Evolutionary conservation across 2,888 invertebrate species (phyloP), one percentile per base, ranked within the genome.

Genomic region (Caenorhabditis auriculariae): DNA sequence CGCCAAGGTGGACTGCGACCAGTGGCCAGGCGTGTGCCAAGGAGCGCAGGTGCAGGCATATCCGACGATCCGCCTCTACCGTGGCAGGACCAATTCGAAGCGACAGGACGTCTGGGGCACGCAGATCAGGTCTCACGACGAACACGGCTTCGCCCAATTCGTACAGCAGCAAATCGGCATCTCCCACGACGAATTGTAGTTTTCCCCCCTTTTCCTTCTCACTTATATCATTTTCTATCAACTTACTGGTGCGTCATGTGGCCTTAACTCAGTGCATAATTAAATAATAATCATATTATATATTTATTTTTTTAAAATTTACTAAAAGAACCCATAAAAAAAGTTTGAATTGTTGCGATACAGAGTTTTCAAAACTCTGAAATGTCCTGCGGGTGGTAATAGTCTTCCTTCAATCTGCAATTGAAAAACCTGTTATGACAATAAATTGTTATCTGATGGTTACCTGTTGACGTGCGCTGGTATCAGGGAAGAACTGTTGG

Each of bases 1-100:
- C 54, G 88, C 86, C 2, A 88, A 88, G 82, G 82, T 89, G 3
- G 87, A 89, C 82, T 89, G 89, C 80, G 87, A 88, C 66, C 78
- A 78, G 6, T 82, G 86, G 70, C 82, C 83, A 4, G 65, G 81
- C 9, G 82, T 87, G 29, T 88, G 88, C 76, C 83, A 84, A 29
- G 81, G 83, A 59, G 85, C 86, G 27, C 43, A 64, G 55, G 54
- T 88, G 5, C 81, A 82, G 37, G 86, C 86, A 24, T 88, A 88
- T 79, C 88, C 88, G 0, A 85, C 87, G 4, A 83, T 88, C 6
- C 82, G 84, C 43, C 82, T 87, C 51, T 87, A 86, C 72, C 39
- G 44, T 15, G 82, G 82, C 12, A 47, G 66, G 17, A 64, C 51
- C 7, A 59, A 60, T 26, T 61, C 61, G 41, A 35, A 48, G 7